Conservation (phyloP, 2,797 vertebrate genomes). For the Microctenopoma steveboyesi region DNA sequence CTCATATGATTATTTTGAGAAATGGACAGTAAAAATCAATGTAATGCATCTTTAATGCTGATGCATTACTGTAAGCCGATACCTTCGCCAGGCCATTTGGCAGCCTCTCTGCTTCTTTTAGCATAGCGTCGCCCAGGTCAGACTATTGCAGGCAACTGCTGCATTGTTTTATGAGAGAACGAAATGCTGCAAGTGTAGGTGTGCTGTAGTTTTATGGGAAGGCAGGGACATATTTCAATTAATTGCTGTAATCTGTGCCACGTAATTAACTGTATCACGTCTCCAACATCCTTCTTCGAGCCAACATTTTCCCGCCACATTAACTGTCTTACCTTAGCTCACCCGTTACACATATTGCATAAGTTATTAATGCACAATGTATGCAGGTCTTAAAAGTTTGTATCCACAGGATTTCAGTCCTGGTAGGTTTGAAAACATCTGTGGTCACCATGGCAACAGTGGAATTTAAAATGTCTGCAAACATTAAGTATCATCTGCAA, state of each 20-base stretch:
- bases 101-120: constrained; percentile 22
- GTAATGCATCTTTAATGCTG: constrained; percentile 60
- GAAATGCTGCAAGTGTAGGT: constrained; percentile 5
- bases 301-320: background rate
- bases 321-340: background rate
- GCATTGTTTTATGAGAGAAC: constrained; percentile 17
- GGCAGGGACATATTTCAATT: background rate
- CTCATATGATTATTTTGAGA: constrained; percentile 42
- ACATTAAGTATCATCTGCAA: too few species aligned
- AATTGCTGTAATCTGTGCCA: constrained; percentile 8
- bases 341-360: background rate
- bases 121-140: constrained; percentile 28
- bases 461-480: background rate
- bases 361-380: background rate
- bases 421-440: background rate
- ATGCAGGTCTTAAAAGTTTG: background rate
- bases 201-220: constrained; percentile 19
- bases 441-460: background rate
- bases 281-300: background rate
- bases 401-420: background rate
- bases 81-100: constrained; percentile 38
- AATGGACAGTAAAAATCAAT: constrained; percentile 60
- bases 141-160: constrained; percentile 28
- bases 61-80: constrained; percentile 46
- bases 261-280: constrained; percentile 17